Conservation (phyloP, 2,888 invertebrate species). For the Drosophila pegasa region DNA sequence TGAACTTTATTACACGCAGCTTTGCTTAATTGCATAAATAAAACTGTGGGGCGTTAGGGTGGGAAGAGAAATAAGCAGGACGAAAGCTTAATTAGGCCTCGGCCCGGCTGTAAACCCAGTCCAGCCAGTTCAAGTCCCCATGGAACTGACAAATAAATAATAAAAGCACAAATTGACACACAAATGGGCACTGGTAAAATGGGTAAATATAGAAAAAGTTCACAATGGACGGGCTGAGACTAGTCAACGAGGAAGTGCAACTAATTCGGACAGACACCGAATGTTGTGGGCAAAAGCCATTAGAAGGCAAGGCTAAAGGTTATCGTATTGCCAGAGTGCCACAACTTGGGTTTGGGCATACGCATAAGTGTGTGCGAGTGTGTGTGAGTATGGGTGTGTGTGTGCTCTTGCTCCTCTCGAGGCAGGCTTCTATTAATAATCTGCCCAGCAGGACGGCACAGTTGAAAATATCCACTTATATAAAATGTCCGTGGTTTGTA, state of each 20-base stretch:
- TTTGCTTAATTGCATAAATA: constrained; percentile 78
- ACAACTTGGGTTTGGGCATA: constrained; percentile 15
- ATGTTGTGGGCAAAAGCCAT: constrained; percentile 43
- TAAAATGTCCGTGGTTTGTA: constrained; percentile 54
- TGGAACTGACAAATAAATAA: constrained; percentile 76
- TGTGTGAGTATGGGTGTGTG: neutral
- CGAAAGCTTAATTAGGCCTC: constrained; percentile 68
- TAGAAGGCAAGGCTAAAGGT: constrained; percentile 58
- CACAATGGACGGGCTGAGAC: constrained; percentile 33
- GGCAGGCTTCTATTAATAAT: constrained; percentile 58
- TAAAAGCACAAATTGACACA: constrained; percentile 78
- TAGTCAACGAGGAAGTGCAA: constrained; percentile 52
- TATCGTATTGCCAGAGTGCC: constrained; percentile 51
- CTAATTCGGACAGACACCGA: constrained; percentile 17
- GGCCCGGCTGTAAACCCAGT: constrained; percentile 20
- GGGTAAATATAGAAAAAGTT: constrained; percentile 41
- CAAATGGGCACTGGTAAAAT: constrained; percentile 37
- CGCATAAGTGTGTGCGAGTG: neutral
- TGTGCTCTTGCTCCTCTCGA: neutral
- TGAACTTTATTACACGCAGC: constrained; percentile 73
- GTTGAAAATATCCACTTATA: constrained; percentile 57
- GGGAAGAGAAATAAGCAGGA: neutral
- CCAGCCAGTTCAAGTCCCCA: constrained; percentile 55
- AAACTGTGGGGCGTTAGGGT: constrained; percentile 38
- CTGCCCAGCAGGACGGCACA: constrained; percentile 20